Evolutionary conservation across 2,888 invertebrate species (phyloP), one percentile per base, ranked within the genome.

Genomic region (Thelaira solivaga): DNA sequence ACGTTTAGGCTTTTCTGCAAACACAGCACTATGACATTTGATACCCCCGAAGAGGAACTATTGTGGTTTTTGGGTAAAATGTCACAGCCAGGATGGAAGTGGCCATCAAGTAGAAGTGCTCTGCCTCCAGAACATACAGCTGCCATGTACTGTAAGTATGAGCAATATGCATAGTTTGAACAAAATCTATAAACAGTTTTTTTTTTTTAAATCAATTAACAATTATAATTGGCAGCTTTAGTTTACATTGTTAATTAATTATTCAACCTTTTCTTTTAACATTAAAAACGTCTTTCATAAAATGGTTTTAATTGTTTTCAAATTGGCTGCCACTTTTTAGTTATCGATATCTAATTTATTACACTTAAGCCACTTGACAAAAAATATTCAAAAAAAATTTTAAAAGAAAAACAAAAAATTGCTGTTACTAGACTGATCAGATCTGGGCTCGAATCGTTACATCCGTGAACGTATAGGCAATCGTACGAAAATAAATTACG

Each of bases 41-140:
- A 92, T 22, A 91, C 92, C 72, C 93, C 95, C 10, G 96, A 96
- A 88, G 92, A 93, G 61, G 94, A 94, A 85, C 89, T 96, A 61
- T 86, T 93, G 16, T 94, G 95, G 88, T 96, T 96, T 89, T 88
- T 97, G 85, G 92, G 93, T 83, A 92, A 93, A 86, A 94, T 95
- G 85, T 93, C 93, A 74, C 92, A 92, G 85, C 94, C 94, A n/a
- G 93, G 94, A 67, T 96, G 96, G 95, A 93, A 93, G 83, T 96
- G 96, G 96, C 93, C 93, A 78, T 92, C 92, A 80, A 93, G 92
- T 88, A 92, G 92, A 76, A 91, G 92, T 47, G 91, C 92, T 20
- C 91, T 92, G 57, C 93, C 94, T 83, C 93, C 94, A 67, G 94
- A 94, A 85, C 92, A 90, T 83, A 85, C 88, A 7, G 88, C 88